Evolutionary conservation across 2,888 invertebrate species (phyloP), one percentile per base, ranked within the genome.

Genomic region (Cerastoderma edule): DNA sequence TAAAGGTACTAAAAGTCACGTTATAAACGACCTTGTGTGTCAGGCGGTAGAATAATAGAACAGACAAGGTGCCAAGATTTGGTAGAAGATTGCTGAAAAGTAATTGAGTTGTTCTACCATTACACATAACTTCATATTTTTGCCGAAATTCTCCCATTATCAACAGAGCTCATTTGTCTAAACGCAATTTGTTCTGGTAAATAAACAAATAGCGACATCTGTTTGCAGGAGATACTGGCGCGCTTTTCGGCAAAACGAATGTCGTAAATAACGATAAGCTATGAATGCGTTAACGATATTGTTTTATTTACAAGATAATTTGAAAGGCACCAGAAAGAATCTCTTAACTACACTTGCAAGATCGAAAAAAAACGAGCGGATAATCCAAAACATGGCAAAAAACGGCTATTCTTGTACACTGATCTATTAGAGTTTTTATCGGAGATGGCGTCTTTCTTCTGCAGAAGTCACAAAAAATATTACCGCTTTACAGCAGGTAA

Each of bases 201-300:
- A 80, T 80, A 80, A 80, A 80, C 75, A 80, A 72, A 80, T 80
- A 73, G 73, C 75, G 65, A 80, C 79, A 76, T 75, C 54, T 80
- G 75, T 76, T 80, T 65, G 68, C 72, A 50, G 66, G 72, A 77
- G 68, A 77, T 64, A 48, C 54, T 50, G 39, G 39, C 63, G 69
- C 63, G 68, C 72, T 77, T 72, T 65, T 66, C 65, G 66, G 48
- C 48, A 66, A 56, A 50, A 50, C 65, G 72, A 56, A 30, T 32
- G 53, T 33, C 65, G 63, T 77, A 69, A 77, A 77, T 69, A 68
- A 39, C 27, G 57, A 22, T 39, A 56, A 27, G 68, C 67, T 69
- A 77, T 72, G 72, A 69, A 72, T 56, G 48, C 56, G 44, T 66
- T 60, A 39, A 53, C 33, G 50, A 65, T 56, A 46, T 33, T 30